Evolutionary conservation across 2,797 vertebrate genomes (phyloP).

Genomic region (Centropyge bicolor): DNA sequence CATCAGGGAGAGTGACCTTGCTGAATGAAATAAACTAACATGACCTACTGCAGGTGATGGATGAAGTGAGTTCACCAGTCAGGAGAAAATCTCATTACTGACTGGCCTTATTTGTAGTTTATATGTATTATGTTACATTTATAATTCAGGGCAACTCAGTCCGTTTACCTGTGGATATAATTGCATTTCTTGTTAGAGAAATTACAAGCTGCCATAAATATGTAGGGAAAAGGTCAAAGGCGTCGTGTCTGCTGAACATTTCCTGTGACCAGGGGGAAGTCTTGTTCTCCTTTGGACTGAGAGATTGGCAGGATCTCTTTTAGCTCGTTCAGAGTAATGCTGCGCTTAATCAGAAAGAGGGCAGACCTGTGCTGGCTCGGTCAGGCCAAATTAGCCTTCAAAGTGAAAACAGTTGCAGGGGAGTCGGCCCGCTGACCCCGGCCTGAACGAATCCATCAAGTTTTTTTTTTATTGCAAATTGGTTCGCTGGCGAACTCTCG

Average conservation of each 20-base stretch:
- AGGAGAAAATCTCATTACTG: slow-evolving; percentile 45
- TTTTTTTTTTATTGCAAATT: slow-evolving; percentile 16
- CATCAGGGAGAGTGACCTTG: slow-evolving; percentile 65
- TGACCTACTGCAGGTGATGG: slow-evolving; percentile 59
- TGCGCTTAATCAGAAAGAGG: slow-evolving; percentile 69
- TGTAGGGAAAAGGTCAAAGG: slow-evolving; percentile 15
- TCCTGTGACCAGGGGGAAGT: slow-evolving; percentile 16
- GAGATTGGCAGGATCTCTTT: slow-evolving; percentile 60
- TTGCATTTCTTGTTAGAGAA: not conserved
- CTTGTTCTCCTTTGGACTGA: slow-evolving; percentile 8
- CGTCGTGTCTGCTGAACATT: not conserved
- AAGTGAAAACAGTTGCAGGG: slow-evolving; percentile 62
- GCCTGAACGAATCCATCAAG: slow-evolving; percentile 25
- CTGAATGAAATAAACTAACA: slow-evolving; percentile 49
- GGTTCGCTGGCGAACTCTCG: slow-evolving; percentile 38
- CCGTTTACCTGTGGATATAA: slow-evolving; percentile 1
- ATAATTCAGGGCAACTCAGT: slow-evolving; percentile 7
- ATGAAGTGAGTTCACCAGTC: slow-evolving; percentile 55
- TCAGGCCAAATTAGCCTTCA: slow-evolving; percentile 69
- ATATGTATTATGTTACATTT: not conserved
- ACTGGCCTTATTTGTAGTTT: slow-evolving; percentile 16
- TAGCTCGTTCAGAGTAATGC: slow-evolving; percentile 48
- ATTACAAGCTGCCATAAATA: slow-evolving; percentile 7
- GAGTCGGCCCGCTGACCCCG: slow-evolving; percentile 62
- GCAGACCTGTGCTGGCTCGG: slow-evolving; percentile 56